Conservation (phyloP, 2,888 invertebrate species). For the Graphium colonna region DNA sequence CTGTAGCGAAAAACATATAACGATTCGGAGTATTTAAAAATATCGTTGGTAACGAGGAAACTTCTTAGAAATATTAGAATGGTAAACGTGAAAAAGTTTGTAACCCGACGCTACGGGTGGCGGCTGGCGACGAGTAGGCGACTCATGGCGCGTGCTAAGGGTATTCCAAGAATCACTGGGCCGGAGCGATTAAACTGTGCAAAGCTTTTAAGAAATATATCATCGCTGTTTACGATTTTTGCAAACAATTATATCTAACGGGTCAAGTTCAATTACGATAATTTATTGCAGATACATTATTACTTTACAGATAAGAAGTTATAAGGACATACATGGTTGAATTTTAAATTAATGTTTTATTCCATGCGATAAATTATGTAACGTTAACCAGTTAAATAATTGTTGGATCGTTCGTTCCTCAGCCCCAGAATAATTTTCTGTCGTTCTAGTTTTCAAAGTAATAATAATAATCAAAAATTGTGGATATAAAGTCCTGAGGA, state of each 20-base stretch:
- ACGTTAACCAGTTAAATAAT: no score
- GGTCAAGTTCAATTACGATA: slow-evolving; percentile 2
- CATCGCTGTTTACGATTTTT: slow-evolving; percentile 24
- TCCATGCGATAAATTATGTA: no score
- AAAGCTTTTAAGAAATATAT: slow-evolving; percentile 26
- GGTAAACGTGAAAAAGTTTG: slow-evolving; percentile 64
- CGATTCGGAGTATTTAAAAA: slow-evolving; percentile 24
- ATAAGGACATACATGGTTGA: no score
- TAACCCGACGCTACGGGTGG: slow-evolving; percentile 37
- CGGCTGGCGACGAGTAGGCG: slow-evolving; percentile 28
- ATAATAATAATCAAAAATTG: no score
- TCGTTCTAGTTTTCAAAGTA: no score
- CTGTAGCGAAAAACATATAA: slow-evolving; percentile 9
- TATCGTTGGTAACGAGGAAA: slow-evolving; percentile 42
- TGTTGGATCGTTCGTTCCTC: no score
- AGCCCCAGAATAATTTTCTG: no score
- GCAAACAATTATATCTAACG: slow-evolving; percentile 1
- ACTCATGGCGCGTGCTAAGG: slow-evolving; percentile 55
- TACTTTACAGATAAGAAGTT: no score
- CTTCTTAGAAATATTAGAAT: slow-evolving; percentile 64
- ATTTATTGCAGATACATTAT: no score
- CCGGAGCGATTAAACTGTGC: slow-evolving; percentile 38
- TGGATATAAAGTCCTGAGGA: no score
- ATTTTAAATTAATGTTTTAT: no score
- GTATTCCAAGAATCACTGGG: slow-evolving; percentile 63